These are phyloP conservation scores for Lottia scabra DNA, from an alignment of 2,888 invertebrate species.

Conservation along the genomic window DNA sequence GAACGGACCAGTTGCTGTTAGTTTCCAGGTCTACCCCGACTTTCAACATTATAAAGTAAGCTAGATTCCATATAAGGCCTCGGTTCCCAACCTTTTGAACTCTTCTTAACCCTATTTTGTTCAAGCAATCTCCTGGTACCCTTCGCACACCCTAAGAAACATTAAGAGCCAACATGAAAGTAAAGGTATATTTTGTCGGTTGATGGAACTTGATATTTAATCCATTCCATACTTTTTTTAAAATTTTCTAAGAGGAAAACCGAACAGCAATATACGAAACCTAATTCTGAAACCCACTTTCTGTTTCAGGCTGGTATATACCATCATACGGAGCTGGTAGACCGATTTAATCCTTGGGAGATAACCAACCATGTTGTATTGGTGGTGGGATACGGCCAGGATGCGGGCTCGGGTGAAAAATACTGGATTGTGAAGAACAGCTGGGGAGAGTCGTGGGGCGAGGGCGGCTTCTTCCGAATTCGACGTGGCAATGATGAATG, in stretches of 20 bases:
- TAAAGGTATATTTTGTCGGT: no score
- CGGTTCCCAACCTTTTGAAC: no score
- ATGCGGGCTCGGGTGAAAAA: constrained; percentile 49
- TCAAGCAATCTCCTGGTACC: no score
- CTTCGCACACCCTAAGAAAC: no score
- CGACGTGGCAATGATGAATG: constrained; percentile 60
- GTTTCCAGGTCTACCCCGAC: constrained; percentile 69
- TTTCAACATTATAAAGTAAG: constrained; percentile 55
- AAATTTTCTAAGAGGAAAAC: no score
- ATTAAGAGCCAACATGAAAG: no score
- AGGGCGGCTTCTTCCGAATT: constrained; percentile 62
- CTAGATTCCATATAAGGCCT: neutral
- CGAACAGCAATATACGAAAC: no score
- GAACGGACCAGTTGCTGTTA: constrained; percentile 70
- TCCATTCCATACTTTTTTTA: no score
- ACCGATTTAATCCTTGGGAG: constrained; percentile 69
- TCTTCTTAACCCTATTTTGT: no score
- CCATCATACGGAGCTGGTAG: constrained; percentile 62
- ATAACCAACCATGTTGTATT: constrained; percentile 70
- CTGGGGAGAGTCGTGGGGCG: constrained; percentile 63
- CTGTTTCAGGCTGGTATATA: constrained; percentile 66
- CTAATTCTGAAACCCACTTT: neutral
- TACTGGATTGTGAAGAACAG: constrained; percentile 68
- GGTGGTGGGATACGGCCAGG: constrained; percentile 70
- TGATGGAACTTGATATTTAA: no score